Conservation (phyloP, 2,797 vertebrate genomes). For the Mionectes olivaceus region DNA sequence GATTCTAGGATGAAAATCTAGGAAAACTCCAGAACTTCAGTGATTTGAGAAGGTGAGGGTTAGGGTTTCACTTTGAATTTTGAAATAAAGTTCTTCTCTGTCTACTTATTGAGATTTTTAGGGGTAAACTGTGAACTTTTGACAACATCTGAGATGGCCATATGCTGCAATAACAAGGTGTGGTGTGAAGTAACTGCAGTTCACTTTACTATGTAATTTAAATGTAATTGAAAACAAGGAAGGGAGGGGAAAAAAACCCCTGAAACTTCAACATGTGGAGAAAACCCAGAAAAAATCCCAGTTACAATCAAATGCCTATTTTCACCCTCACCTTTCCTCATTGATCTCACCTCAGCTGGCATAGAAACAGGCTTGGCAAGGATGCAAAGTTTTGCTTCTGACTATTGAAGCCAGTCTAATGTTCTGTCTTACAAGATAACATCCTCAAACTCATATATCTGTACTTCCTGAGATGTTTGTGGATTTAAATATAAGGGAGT, state of each 20-base stretch:
- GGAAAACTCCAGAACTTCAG: background rate
- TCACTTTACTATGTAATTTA: background rate
- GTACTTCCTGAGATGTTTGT: background rate
- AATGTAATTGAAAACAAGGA: background rate
- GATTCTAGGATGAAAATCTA: background rate
- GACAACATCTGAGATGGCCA: background rate
- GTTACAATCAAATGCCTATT: background rate
- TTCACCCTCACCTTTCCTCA: background rate
- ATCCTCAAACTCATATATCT: background rate
- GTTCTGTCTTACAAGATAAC: background rate
- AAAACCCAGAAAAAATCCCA: background rate
- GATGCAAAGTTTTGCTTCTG: background rate
- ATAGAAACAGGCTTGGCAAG: background rate
- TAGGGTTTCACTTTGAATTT: background rate
- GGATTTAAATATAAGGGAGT: background rate
- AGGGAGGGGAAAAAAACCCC: background rate
- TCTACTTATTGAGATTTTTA: background rate
- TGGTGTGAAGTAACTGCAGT: background rate
- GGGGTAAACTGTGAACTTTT: background rate
- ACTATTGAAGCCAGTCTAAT: background rate
- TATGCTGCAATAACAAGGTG: background rate
- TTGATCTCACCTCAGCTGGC: background rate
- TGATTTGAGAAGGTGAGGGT: background rate
- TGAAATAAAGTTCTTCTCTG: background rate
- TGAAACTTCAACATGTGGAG: background rate